A percentile compares a stretch with the other conserved stretches of the same genome.
Evolutionary conservation across 1,140 invertebrate species (phyloP).

Genomic region (Monomorium pharaonis): DNA sequence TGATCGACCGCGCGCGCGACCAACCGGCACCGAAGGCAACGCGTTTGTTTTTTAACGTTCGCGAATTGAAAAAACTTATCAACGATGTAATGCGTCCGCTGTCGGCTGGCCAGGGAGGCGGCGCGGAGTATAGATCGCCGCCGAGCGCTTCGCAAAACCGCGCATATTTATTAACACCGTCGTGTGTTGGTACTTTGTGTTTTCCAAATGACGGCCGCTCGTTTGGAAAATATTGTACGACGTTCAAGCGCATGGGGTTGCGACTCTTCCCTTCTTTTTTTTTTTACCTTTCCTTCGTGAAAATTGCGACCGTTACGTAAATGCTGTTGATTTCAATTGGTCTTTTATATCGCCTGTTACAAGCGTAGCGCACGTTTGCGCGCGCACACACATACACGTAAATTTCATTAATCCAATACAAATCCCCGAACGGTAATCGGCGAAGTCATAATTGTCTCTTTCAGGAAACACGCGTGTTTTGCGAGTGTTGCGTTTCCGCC

Average conservation of each 20-base stretch:
- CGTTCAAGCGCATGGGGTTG: constrained; percentile 5
- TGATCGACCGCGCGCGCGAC: constrained; percentile 63
- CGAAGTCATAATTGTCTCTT: not conserved
- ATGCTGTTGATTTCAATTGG: constrained; percentile 49
- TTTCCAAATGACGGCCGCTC: constrained; percentile 54
- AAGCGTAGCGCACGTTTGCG: not conserved
- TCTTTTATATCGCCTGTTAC: constrained; percentile 16
- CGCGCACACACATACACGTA: no score
- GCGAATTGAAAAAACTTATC: constrained; percentile 73
- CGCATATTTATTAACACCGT: constrained; percentile 66
- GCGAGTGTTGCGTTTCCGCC: not conserved
- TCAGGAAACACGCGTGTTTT: not conserved
- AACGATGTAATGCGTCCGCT: constrained; percentile 64
- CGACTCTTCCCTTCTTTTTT: constrained; percentile 15
- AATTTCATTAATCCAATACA: not conserved
- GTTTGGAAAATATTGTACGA: constrained; percentile 61
- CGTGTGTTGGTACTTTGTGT: constrained; percentile 60
- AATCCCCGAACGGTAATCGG: not conserved
- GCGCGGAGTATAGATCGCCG: constrained; percentile 23
- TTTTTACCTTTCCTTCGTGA: not conserved
- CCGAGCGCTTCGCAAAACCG: constrained; percentile 46
- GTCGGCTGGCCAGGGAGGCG: constrained; percentile 29
- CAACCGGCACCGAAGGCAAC: constrained; percentile 65
- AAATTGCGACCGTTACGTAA: constrained; percentile 32
- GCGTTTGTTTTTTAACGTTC: constrained; percentile 68